Conservation (phyloP, 2,888 invertebrate genomes). For the Drosophila barbarae region DNA sequence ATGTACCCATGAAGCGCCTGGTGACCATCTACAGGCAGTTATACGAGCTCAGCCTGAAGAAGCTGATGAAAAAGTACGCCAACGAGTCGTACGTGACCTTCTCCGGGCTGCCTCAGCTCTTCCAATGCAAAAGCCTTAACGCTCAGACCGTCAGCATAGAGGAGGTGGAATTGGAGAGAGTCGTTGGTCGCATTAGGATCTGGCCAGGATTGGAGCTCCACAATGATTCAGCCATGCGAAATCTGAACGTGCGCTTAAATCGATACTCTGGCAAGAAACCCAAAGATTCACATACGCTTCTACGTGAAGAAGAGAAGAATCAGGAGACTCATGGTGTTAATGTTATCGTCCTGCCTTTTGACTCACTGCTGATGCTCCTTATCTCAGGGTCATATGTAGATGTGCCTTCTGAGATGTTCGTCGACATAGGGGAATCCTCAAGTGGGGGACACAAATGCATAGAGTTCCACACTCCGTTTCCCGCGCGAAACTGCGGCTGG, state of each 20-base stretch:
- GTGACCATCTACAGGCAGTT: slow-evolving; percentile 59
- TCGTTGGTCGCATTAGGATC: slow-evolving; percentile 33
- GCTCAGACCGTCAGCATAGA: slow-evolving; percentile 47
- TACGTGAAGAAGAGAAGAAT: slow-evolving; percentile 11
- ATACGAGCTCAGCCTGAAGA: slow-evolving; percentile 44
- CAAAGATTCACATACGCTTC: not conserved
- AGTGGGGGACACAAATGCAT: slow-evolving; percentile 46
- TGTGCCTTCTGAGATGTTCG: slow-evolving; percentile 67
- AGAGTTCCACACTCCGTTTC: slow-evolving; percentile 69
- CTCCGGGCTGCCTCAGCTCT: slow-evolving; percentile 71
- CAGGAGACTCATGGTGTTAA: slow-evolving; percentile 11
- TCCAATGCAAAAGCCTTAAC: slow-evolving; percentile 47
- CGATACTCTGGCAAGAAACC: slow-evolving; percentile 38
- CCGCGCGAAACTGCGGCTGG: slow-evolving; percentile 70
- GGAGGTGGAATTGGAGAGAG: slow-evolving; percentile 49
- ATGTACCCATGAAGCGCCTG: slow-evolving; percentile 53
- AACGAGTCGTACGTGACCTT: slow-evolving; percentile 59
- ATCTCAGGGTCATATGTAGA: slow-evolving; percentile 68
- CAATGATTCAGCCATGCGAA: slow-evolving; percentile 33
- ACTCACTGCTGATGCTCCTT: slow-evolving; percentile 69
- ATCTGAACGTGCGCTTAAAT: slow-evolving; percentile 51
- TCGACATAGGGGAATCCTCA: slow-evolving; percentile 41
- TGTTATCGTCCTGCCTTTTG: slow-evolving; percentile 58
- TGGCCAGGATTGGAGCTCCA: slow-evolving; percentile 31
- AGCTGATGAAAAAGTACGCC: slow-evolving; percentile 35